Base-by-base conservation (phyloP, 2,888 invertebrate species). In the Pimpla rufipes region DNA sequence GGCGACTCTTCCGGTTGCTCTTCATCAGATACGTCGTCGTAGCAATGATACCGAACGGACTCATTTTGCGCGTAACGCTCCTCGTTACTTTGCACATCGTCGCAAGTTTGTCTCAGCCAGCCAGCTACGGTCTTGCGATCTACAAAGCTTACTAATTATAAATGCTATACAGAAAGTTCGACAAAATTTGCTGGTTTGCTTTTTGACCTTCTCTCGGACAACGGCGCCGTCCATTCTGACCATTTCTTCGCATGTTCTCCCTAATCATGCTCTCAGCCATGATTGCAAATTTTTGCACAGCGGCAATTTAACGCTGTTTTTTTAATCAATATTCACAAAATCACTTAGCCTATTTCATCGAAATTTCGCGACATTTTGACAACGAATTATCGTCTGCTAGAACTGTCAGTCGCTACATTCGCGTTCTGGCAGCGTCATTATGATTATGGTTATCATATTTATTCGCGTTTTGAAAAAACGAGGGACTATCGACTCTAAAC, bases 111-210 rank as follows among this genome's bases (percentile, higher is more conserved):
- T 62, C 78, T 79, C n/a, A 83, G 52, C 83, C 81, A 85, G 47
- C 83, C 85, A 8, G 79, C 81, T 11, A 85, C 78, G 21, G 82
- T 79, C 16, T 77, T 81, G 18, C 73, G 80, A 52, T 86, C 85
- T 86, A 37, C 64, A 42, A 40, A 52, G 13, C 37, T 0, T 42
- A 21, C 10, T 2, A 23, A 50, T 67, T 57, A 45, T 29, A 16
- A 29, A 67, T 35, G 47, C 11, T 21, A 59, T 45, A 18, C 16
- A 10, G 18, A 1, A 40, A 50, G 29, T 47, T 37, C 21, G 16
- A 21, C 35, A 8, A 74, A 35, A 47, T 59, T 42, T 5, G 4
- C 3, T 18, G n/a, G n/a, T 64, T 70, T 42, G 23, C 13, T 18
- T 11, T 55, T 59, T 29, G 59, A 52, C 71, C 47, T 71, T 73